A percentile compares a stretch with the other conserved stretches of the same genome.
phyloP scores from a whole-genome alignment of 37 sponge, comb jelly and placozoan species.

The Bolinopsis microptera region DNA sequence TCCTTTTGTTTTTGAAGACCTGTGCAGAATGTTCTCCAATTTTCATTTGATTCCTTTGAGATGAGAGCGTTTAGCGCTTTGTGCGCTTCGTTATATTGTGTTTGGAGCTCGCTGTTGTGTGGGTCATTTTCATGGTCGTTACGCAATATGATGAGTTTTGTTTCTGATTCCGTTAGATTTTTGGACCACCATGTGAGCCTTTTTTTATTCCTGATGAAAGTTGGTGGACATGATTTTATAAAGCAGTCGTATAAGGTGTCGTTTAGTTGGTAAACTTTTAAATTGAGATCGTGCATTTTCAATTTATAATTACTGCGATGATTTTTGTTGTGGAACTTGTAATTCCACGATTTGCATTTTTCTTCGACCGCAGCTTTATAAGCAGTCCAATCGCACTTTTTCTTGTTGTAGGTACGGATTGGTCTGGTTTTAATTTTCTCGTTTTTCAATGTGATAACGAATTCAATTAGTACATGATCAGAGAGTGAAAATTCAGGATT shows the following conservation, averaged over 20 bases:
- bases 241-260: conserved; percentile 1
- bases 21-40: conserved; percentile 31
- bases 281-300: background rate
- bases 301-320: background rate
- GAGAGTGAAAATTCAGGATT: conserved; percentile 26
- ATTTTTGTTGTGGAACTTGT: background rate
- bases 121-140: conserved; percentile 2
- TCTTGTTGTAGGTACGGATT: conserved; percentile 9
- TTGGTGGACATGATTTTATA: background rate
- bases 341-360: background rate
- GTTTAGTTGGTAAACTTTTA: background rate
- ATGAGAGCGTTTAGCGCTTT: background rate
- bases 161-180: background rate
- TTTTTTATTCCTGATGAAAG: conserved; percentile 43
- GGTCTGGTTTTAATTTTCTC: background rate
- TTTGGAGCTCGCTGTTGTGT: background rate
- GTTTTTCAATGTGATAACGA: background rate
- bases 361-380: background rate
- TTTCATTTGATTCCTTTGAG: background rate
- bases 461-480: conserved; percentile 36
- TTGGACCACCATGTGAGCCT: conserved; percentile 11
- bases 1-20: conserved; percentile 39
- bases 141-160: background rate
- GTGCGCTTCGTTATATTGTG: background rate
- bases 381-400: background rate